Conservation (phyloP, 2,113 vertebrate species). For the Arizona elegans region DNA sequence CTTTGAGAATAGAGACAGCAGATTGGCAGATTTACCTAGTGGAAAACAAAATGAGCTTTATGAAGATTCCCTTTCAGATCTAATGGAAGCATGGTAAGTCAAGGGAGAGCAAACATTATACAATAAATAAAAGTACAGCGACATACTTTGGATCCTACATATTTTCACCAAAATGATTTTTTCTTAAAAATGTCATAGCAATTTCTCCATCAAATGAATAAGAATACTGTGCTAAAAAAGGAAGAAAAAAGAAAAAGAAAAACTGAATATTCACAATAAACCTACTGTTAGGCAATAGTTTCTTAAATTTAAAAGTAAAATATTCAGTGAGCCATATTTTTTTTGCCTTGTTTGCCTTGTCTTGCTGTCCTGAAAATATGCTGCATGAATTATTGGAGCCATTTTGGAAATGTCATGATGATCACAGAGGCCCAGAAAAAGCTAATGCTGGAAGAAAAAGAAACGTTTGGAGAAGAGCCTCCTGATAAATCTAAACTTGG, state of each 20-base stretch:
- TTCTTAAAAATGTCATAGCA: background rate
- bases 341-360: background rate
- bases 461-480: background rate
- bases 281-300: background rate
- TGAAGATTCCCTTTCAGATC: background rate
- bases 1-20: background rate
- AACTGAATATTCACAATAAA: background rate
- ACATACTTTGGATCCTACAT: background rate
- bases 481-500: conserved; percentile 10
- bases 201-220: background rate
- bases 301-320: background rate
- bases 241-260: background rate
- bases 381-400: background rate
- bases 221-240: background rate
- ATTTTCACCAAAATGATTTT: background rate
- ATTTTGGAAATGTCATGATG: background rate
- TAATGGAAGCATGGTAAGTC: background rate
- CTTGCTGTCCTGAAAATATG: background rate
- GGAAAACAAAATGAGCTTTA: background rate
- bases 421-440: background rate
- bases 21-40: background rate
- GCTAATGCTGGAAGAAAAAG: background rate
- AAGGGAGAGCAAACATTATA: background rate
- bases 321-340: background rate
- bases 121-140: background rate